A percentile compares a stretch with the other conserved stretches of the same genome.
These are phyloP conservation scores for Ambastaia sidthimunki DNA, from an alignment of 2,797 vertebrate species.

Conservation along the genomic window DNA sequence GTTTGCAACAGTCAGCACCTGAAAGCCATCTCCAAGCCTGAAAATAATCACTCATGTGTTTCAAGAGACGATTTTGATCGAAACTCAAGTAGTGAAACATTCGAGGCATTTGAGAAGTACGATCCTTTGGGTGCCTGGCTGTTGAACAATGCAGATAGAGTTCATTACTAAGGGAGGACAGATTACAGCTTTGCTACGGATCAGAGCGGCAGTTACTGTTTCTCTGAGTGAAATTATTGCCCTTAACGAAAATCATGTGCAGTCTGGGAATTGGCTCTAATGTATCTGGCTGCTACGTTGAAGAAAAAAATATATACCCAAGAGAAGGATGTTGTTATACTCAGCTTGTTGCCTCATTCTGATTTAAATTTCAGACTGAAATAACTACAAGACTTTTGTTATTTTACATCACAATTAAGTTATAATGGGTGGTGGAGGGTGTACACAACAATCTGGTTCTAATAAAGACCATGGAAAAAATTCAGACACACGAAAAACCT, in stretches of 20 bases:
- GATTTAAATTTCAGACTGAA: constrained; percentile 31
- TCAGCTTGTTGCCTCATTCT: constrained; percentile 8
- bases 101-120: constrained; percentile 19
- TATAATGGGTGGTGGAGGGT: constrained; percentile 17
- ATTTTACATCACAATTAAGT: constrained; percentile 15
- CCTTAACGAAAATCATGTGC: constrained; percentile 62
- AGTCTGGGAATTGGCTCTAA: constrained; percentile 45
- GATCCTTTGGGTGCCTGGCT: neutral
- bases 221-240: constrained; percentile 51
- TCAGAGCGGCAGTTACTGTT: constrained; percentile 55
- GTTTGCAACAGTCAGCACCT: constrained; percentile 4
- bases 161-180: constrained; percentile 44
- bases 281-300: constrained; percentile 1
- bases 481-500: constrained; percentile 32
- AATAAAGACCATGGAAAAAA: constrained; percentile 19
- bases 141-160: constrained; percentile 44
- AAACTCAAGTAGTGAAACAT: constrained; percentile 23
- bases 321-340: constrained; percentile 10
- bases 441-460: constrained; percentile 28
- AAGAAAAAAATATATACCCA: neutral
- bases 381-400: constrained; percentile 19
- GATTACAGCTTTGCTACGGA: constrained; percentile 35
- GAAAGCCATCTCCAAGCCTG: neutral
- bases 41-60: constrained; percentile 17
- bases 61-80: neutral